Base-by-base conservation (phyloP, 2,113 vertebrate genomes). In the Clinocottus analis region DNA sequence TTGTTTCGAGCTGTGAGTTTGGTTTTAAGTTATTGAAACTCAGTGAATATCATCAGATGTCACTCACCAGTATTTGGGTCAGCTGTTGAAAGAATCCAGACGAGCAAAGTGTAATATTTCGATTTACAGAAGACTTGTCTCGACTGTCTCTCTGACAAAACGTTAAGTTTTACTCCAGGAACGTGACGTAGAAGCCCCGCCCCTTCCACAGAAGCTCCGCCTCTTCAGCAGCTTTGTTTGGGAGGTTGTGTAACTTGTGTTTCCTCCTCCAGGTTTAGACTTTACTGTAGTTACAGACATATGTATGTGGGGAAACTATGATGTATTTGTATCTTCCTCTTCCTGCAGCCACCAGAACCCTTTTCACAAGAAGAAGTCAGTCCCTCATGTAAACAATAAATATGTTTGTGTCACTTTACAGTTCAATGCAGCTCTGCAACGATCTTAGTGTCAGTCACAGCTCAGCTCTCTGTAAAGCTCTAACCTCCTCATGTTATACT, bases 221-320 rank as follows among this genome's bases (percentile, higher is more conserved):
- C 29, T 31, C 29, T 31, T 31, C 29, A 31, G 73, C 73, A n/a
- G 47, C 23, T 74, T 29, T 71, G 68, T n/a, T 7, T 27, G 33
- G 1, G 53, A 41, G 11, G 5, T 0, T 13, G 21, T 35, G 56
- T 49, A 14, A 60, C 37, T 0, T 13, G 21, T 35, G 56, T 49
- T n/a, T 72, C 37, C 27, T 33, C 37, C 37, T 59, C 8, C 13
- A 2, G 53, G 6, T 4, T 71, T 2, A 29, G 7, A 7, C 5
- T 0, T 49, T 2, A 49, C 16, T 29, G 7, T 0, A 21, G 16
- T 21, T 56, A 19, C 31, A 68, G 14, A 37, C 9, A 27, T 56
- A 5, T 45, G 43, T 47, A 3, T 65, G 21, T 41, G 9, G 5
- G 13, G 33, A 39, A 13, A 25, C 7, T 25, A 19, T 55, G 5